Conservation (phyloP, 2,113 vertebrate species). For the Gallinago media region DNA sequence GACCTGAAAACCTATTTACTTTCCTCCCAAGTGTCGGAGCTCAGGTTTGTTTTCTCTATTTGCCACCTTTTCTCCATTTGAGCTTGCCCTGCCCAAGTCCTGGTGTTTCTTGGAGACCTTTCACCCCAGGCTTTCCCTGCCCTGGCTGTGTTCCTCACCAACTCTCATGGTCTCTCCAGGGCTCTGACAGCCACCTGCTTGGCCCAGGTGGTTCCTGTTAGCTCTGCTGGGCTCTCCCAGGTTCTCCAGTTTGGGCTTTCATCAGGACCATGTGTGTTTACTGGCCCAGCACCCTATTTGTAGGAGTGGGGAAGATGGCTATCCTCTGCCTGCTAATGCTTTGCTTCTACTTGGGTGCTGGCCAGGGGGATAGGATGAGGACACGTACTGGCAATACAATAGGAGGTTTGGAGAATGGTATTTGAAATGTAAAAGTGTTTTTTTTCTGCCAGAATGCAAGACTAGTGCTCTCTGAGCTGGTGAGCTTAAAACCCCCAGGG, state of each 20-base stretch:
- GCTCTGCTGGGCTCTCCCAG: background rate
- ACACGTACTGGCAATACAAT: no score
- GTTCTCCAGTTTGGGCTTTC: background rate
- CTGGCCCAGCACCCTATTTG: background rate
- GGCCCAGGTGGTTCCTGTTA: background rate
- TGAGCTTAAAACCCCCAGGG: background rate
- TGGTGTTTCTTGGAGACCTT: accelerated
- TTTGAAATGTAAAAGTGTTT: background rate
- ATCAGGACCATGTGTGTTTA: background rate
- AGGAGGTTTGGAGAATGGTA: background rate
- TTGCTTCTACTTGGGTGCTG: accelerated
- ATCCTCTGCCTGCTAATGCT: background rate
- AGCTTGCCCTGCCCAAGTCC: background rate
- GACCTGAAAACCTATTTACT: background rate
- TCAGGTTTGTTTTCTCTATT: background rate
- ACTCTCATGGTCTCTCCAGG: background rate
- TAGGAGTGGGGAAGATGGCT: accelerated
- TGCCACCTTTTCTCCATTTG: background rate
- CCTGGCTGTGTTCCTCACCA: background rate
- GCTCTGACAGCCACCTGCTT: background rate
- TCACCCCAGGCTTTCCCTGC: background rate
- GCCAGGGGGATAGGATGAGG: background rate
- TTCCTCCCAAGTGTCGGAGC: background rate
- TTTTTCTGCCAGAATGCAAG: background rate
- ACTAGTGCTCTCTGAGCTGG: background rate